A percentile compares a stretch with the other conserved stretches of the same genome.
Evolutionary conservation across 2,113 vertebrate genomes (phyloP).

Genomic region (Helogale parvula): DNA sequence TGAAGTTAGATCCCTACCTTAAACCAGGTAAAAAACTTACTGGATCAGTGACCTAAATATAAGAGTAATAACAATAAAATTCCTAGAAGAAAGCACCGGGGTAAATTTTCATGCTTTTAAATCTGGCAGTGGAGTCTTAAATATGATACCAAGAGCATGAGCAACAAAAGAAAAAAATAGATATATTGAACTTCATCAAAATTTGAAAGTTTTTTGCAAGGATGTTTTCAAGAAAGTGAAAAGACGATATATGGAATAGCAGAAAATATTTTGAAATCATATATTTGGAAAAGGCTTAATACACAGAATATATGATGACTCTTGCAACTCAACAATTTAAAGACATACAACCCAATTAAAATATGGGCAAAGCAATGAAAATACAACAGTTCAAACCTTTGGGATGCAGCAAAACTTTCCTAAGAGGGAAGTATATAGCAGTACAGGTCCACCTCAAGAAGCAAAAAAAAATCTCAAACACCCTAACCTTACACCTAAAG

Average conservation of each 20-base stretch:
- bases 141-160: neutral
- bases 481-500: too few species aligned
- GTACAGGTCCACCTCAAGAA: too few species aligned
- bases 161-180: too few species aligned
- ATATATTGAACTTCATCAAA: too few species aligned
- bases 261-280: neutral
- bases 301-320: neutral
- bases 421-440: too few species aligned
- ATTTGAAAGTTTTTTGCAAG: neutral
- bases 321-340: neutral
- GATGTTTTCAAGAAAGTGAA: neutral
- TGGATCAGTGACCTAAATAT: neutral
- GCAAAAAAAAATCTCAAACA: too few species aligned
- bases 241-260: neutral
- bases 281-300: neutral
- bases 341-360: neutral
- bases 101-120: neutral
- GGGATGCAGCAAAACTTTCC: too few species aligned
- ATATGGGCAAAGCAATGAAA: neutral
- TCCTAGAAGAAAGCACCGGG: neutral
- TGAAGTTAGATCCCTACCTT: neutral
- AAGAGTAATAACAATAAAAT: neutral
- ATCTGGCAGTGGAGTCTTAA: neutral
- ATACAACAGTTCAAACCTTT: too few species aligned
- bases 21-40: neutral